These are phyloP conservation scores for Noctilio leporinus DNA, from an alignment of 2,113 vertebrate species.

Conservation along the genomic window DNA sequence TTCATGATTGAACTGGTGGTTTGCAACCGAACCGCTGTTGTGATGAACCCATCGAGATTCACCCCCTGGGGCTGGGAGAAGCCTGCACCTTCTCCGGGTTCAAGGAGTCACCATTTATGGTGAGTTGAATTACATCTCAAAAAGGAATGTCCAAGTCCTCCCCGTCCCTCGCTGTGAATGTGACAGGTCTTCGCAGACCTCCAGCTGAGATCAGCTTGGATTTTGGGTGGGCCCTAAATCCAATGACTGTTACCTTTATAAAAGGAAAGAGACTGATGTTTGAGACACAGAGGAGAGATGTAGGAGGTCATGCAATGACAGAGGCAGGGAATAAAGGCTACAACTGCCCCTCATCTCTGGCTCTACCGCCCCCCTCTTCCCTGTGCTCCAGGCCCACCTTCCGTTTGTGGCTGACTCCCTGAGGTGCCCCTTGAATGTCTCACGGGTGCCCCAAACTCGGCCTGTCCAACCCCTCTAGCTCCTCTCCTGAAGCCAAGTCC, in stretches of 20 bases:
- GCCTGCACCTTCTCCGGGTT: neutral
- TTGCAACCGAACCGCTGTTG: neutral
- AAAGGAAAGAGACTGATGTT: neutral
- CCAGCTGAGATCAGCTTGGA: neutral
- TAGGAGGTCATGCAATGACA: rapidly evolving
- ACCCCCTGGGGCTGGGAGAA: neutral
- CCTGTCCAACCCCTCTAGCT: neutral
- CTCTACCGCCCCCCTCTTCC: rapidly evolving
- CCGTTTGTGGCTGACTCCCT: rapidly evolving
- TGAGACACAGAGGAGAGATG: neutral
- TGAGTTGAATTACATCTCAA: neutral
- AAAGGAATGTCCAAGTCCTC: neutral
- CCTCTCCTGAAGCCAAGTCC: neutral
- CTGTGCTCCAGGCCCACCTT: neutral
- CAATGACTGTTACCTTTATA: neutral
- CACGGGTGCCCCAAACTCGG: rapidly evolving
- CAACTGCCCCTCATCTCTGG: neutral
- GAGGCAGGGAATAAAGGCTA: rapidly evolving
- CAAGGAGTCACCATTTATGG: neutral
- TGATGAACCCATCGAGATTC: no score
- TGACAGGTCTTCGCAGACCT: neutral
- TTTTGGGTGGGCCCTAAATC: neutral
- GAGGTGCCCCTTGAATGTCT: rapidly evolving
- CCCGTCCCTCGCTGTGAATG: rapidly evolving
- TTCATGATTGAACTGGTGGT: neutral